Evolutionary conservation across 2,113 vertebrate species (phyloP).

Genomic region (Mobula birostris): DNA sequence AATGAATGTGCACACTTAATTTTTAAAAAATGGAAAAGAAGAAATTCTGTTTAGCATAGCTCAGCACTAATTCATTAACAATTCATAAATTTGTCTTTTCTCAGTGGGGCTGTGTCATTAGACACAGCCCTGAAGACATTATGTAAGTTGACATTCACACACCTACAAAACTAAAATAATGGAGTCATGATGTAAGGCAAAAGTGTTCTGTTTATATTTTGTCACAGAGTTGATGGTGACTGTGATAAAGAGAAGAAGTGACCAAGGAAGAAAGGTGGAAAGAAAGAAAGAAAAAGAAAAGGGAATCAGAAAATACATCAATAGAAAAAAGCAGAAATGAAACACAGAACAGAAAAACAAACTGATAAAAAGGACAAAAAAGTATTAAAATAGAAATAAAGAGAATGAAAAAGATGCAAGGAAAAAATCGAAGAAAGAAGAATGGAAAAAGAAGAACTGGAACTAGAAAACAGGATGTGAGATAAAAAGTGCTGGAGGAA

Average conservation of each 20-base stretch:
- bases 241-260: neutral
- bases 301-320: too few species aligned
- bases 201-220: constrained; percentile 11
- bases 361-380: too few species aligned
- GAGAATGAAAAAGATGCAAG: too few species aligned
- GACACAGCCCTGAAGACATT: neutral
- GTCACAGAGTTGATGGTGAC: neutral
- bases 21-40: constrained; percentile 24
- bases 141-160: constrained; percentile 18
- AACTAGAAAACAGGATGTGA: too few species aligned
- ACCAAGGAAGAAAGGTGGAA: neutral
- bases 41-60: constrained; percentile 27
- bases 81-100: constrained; percentile 36
- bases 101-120: constrained; percentile 30
- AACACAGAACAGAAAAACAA: too few species aligned
- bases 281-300: neutral
- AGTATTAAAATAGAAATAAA: too few species aligned
- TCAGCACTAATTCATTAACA: constrained; percentile 31
- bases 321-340: too few species aligned
- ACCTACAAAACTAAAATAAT: constrained; percentile 3
- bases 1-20: constrained; percentile 32
- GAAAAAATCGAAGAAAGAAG: too few species aligned
- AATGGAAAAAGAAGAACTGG: too few species aligned
- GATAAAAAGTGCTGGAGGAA: too few species aligned
- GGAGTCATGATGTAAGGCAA: constrained; percentile 2